Evolutionary conservation across 2,113 vertebrate genomes (phyloP).

Genomic region (Lethenteron camtschaticum): DNA sequence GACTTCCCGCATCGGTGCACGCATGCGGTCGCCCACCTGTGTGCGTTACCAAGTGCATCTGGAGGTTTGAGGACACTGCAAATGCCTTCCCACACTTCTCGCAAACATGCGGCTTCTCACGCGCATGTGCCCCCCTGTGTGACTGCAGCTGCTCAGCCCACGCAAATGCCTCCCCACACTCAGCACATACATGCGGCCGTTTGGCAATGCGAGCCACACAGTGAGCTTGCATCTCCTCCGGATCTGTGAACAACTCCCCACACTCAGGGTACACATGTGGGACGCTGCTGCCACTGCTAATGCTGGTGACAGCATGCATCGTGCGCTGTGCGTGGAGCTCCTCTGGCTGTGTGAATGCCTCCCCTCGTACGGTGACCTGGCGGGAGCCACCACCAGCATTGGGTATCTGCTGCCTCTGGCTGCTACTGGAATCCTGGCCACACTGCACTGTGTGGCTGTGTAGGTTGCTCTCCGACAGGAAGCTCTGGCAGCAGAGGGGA

Average conservation of each 20-base stretch:
- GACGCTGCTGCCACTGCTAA: background rate
- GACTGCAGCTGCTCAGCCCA: background rate
- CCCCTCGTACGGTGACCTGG: too few relatives aligned
- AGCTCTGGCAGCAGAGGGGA: too few relatives aligned
- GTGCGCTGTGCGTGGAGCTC: too few relatives aligned
- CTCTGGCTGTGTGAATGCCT: too few relatives aligned
- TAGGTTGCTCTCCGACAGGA: too few relatives aligned
- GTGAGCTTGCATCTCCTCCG: slow-evolving; percentile 4
- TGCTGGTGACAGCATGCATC: too few relatives aligned
- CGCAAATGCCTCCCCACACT: background rate
- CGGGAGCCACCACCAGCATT: too few relatives aligned
- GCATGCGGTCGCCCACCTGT: slow-evolving; percentile 2
- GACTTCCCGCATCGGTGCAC: slow-evolving; percentile 1
- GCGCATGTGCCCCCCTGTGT: background rate
- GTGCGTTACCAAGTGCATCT: background rate
- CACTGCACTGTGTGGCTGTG: too few relatives aligned
- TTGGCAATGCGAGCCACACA: background rate
- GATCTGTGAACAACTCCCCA: background rate
- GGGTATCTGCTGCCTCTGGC: too few relatives aligned
- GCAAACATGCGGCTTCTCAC: background rate
- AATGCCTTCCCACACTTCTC: background rate
- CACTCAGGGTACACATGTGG: background rate
- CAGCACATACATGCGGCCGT: slow-evolving; percentile 2
- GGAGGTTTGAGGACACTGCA: background rate
- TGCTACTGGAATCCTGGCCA: too few relatives aligned